Base-by-base conservation (phyloP, 2,113 vertebrate genomes). In the Lycaon pictus region DNA sequence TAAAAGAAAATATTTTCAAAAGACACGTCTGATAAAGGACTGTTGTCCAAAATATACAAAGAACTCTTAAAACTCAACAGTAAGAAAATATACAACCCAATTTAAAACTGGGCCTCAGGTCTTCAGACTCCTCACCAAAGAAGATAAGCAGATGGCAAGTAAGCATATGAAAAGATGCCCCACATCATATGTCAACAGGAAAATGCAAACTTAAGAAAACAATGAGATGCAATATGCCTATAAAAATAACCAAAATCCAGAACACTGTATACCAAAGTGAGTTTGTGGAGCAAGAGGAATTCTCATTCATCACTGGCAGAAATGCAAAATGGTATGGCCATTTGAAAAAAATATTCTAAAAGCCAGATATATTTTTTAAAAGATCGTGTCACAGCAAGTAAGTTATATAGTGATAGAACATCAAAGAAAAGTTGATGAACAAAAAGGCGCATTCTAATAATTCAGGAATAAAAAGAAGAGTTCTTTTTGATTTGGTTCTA, bases 371-470 rank as follows among this genome's bases (percentile, higher is more conserved):
- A 97, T 98, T 97, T 65, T 97, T 94, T 12, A 97, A 90, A 67
- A 90, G 96, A 95, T 97, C 96, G 7, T 79, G 84, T 81, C 97
- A 97, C 93, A 89, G 84, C 27, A 96, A 97, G 97, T 76, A 92
- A 90, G 72, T 93, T 74, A 95, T 2, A 4, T 56, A 77, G 81
- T 92, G 63, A 65, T 17, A 35, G 86, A 48, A 92, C 76, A 93
- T 82, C 37, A 88, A 76, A 56, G 29, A 86, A 15, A 82, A 77
- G 56, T 69, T 95, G 79, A 95, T 89, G 96, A 72, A 25, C 95
- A 97, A 93, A 65, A 95, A 98, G 98, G 98, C 98, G 98, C 94
- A 74, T 93, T 94, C 83, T 51, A 37, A 96, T 97, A 98, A 97
- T 95, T 95, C 91, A 87, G 25, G 56, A 79, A 63, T 22, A 20